Conservation (phyloP, 2,113 vertebrate species). For the Poeciliopsis prolifica region DNA sequence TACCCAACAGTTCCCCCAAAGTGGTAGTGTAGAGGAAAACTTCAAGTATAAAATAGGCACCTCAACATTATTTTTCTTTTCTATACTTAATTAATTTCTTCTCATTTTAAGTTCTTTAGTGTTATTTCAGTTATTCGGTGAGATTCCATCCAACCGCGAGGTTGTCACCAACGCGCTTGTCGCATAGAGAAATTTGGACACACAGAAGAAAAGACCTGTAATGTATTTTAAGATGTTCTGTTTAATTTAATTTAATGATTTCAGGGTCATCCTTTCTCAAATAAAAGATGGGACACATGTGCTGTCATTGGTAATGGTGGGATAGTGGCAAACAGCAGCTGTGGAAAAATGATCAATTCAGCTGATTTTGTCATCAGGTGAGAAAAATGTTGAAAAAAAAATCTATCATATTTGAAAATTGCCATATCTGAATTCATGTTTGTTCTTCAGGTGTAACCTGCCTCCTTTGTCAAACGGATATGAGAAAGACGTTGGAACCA, state of each 20-base stretch:
- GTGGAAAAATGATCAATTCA: constrained; percentile 76
- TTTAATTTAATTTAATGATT: constrained; percentile 4
- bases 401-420: background rate
- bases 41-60: too few relatives aligned
- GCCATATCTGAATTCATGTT: background rate
- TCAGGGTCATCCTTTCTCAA: constrained; percentile 72
- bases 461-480: constrained; percentile 83
- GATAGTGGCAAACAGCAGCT: constrained; percentile 78
- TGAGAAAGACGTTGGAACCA: constrained; percentile 87
- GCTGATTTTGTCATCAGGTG: constrained; percentile 81
- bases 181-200: too few relatives aligned
- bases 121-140: too few relatives aligned
- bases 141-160: too few relatives aligned
- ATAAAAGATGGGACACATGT: constrained; percentile 68
- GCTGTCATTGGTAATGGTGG: constrained; percentile 82
- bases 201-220: too few relatives aligned
- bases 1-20: too few relatives aligned
- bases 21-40: too few relatives aligned
- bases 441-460: constrained; percentile 88
- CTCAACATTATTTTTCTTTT: too few relatives aligned
- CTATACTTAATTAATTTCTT: too few relatives aligned
- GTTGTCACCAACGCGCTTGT: too few relatives aligned
- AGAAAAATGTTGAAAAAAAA: background rate
- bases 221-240: background rate
- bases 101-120: too few relatives aligned